Base-by-base conservation (phyloP, 1,140 invertebrate species). In the Sinonovacula constricta region DNA sequence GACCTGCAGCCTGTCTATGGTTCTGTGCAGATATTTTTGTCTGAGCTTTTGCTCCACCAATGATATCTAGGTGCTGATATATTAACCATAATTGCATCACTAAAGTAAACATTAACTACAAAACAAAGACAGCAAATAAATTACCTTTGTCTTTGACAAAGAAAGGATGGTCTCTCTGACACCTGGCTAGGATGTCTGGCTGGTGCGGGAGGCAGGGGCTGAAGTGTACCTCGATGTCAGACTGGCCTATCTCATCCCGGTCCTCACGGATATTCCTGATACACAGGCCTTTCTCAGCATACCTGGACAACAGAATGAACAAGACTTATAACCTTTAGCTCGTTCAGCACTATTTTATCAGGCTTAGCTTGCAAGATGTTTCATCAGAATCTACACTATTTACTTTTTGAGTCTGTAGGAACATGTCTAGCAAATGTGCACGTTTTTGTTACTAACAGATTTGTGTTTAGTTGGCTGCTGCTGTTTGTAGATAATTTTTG, bases 101-200 rank as follows among this genome's bases (percentile, higher is more conserved):
- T n/a, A n/a, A n/a, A n/a, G n/a, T n/a, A n/a, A n/a, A n/a, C n/a
- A n/a, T n/a, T n/a, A n/a, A n/a, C n/a, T n/a, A n/a, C n/a, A n/a
- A n/a, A n/a, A n/a, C n/a, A n/a, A n/a, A n/a, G n/a, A n/a, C n/a
- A n/a, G n/a, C n/a, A n/a, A n/a, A n/a, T n/a, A n/a, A n/a, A n/a
- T n/a, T 85, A 90, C 90, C 90, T 87, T 91, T 90, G 53, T 91
- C 88, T 79, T 87, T 85, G 0, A 91, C 90, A 86, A 90, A 89
- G 74, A 91, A 91, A 3, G 89, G 89, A 83, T 91, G 90, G 56
- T 88, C 87, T 33, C 83, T 79, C 24, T 81, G 70, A 78, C 90
- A 91, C 34, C 87, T 77, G 30, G 86, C 88, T 67, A 86, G 68
- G 51, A 91, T 79, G 60, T 83, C 75, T 22, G 85, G 83, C 57